These are phyloP conservation scores for Drosophila ironensis DNA, from an alignment of 1,140 invertebrate species.

Conservation along the genomic window DNA sequence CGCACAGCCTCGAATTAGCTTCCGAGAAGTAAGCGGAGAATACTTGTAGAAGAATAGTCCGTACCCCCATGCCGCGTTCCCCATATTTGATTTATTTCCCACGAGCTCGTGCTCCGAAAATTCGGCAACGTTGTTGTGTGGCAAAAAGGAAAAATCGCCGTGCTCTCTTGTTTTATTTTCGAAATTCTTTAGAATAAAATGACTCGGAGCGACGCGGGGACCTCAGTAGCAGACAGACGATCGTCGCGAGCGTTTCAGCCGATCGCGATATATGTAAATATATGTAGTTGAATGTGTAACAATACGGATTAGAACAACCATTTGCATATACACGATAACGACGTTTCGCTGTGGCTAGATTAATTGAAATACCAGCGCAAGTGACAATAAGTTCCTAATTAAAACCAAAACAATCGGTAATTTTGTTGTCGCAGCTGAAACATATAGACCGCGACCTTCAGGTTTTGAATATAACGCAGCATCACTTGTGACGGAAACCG, in stretches of 20 bases:
- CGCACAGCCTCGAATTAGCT: constrained; percentile 18
- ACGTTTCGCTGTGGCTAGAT: constrained; percentile 14
- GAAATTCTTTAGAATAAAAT: constrained; percentile 63
- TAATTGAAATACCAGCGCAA: constrained; percentile 22
- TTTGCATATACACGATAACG: constrained; percentile 20
- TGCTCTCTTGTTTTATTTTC: constrained; percentile 57
- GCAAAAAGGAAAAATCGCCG: constrained; percentile 6
- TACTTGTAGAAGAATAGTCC: neutral
- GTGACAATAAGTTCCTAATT: constrained; percentile 57
- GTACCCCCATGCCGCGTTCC: neutral
- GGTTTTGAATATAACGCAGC: neutral
- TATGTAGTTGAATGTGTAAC: constrained; percentile 19
- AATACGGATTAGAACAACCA: constrained; percentile 26
- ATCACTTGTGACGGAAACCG: neutral
- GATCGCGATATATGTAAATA: constrained; percentile 22
- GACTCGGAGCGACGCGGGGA: constrained; percentile 35
- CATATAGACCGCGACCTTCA: constrained; percentile 50
- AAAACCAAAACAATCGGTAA: constrained; percentile 6
- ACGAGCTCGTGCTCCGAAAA: constrained; percentile 40
- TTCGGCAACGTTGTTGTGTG: constrained; percentile 9
- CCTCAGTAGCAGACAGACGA: constrained; percentile 63
- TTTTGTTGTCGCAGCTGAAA: constrained; percentile 26
- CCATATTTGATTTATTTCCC: constrained; percentile 64
- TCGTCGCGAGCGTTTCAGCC: constrained; percentile 65
- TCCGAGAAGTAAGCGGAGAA: constrained; percentile 22